These are phyloP conservation scores for Girardinichthys multiradiatus DNA, from an alignment of 2,113 vertebrate species.

Conservation along the genomic window DNA sequence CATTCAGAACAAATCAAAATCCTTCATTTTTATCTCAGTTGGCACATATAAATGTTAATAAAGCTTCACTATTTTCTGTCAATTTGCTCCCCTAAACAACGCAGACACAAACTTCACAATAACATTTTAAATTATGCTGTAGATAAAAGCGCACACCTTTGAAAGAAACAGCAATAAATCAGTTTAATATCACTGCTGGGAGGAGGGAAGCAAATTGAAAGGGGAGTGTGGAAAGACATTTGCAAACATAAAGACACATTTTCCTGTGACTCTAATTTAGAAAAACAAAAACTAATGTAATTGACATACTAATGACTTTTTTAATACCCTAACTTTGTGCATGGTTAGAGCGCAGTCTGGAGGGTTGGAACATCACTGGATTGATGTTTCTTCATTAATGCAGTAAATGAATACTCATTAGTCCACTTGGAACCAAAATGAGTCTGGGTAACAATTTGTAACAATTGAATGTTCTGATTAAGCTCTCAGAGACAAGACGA, in stretches of 20 bases:
- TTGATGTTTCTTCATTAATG: constrained; percentile 60
- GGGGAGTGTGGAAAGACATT: constrained; percentile 26
- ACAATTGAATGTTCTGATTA: neutral
- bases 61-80: no score
- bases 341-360: constrained; percentile 28
- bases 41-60: no score
- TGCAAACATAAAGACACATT: constrained; percentile 7
- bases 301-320: constrained; percentile 46
- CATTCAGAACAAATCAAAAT: no score
- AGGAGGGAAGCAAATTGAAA: neutral
- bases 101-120: no score
- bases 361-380: constrained; percentile 28
- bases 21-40: no score
- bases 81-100: no score
- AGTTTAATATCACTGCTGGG: constrained; percentile 11
- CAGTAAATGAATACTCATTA: constrained; percentile 45
- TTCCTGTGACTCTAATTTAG: constrained; percentile 28
- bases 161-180: neutral
- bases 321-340: constrained; percentile 43
- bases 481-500: no score
- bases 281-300: constrained; percentile 41
- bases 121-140: no score
- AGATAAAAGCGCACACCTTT: no score
- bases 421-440: constrained; percentile 26
- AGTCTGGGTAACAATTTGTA: constrained; percentile 9